phyloP scores from a whole-genome alignment of 92 coral and sea anemone species.

The Porites cylindrica region DNA sequence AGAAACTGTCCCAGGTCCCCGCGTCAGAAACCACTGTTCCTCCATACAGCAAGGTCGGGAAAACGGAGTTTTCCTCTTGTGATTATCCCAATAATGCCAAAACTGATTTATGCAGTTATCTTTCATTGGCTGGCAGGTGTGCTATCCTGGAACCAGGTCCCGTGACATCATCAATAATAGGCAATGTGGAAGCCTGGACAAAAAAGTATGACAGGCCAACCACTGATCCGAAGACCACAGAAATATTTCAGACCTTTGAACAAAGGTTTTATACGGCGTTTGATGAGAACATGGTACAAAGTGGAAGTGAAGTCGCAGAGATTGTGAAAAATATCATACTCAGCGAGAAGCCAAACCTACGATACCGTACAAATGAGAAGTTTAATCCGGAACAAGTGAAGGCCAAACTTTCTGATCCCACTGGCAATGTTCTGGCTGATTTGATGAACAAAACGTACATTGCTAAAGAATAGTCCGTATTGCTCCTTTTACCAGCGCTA shows the following conservation, averaged over 20 bases:
- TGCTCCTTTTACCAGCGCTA: too few species aligned
- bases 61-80: too few species aligned
- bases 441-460: constrained; percentile 25
- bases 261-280: neutral
- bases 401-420: constrained; percentile 53
- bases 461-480: neutral
- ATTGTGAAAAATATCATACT: constrained; percentile 68
- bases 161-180: constrained; percentile 35
- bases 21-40: too few species aligned
- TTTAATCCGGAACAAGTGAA: constrained; percentile 45
- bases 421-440: constrained; percentile 43
- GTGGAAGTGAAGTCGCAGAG: constrained; percentile 51
- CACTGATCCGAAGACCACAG: constrained; percentile 22
- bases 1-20: too few species aligned
- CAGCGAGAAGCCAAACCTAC: constrained; percentile 67
- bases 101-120: too few species aligned
- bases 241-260: neutral
- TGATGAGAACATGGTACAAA: neutral
- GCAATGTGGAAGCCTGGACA: neutral
- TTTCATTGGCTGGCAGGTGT: constrained; percentile 5
- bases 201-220: neutral
- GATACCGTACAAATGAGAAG: constrained; percentile 69
- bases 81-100: too few species aligned
- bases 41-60: too few species aligned
- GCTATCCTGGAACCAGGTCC: constrained; percentile 80